These are phyloP conservation scores for Anoplopoma fimbria DNA, from an alignment of 2,113 vertebrate species.

Conservation along the genomic window DNA sequence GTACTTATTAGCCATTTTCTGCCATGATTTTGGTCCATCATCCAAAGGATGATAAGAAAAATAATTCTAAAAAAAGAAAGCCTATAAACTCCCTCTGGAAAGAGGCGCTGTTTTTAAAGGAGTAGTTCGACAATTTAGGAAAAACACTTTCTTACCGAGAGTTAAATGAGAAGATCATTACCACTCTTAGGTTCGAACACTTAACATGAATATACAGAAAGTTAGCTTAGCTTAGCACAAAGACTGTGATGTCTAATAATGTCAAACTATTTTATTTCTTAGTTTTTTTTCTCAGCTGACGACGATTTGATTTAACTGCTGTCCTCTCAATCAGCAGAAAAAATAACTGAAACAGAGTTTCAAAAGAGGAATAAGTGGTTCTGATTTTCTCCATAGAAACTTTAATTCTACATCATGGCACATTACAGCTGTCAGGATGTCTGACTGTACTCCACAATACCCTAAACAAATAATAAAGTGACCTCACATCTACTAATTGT, in stretches of 20 bases:
- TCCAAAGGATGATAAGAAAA: background rate
- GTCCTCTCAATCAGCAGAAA: conserved; percentile 9
- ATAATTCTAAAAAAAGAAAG: background rate
- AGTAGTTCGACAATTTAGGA: background rate
- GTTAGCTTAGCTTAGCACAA: background rate
- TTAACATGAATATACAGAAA: background rate
- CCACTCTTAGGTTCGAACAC: background rate
- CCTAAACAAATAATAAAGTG: conserved; percentile 52
- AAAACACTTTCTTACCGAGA: background rate
- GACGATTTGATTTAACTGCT: background rate
- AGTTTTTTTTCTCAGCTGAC: background rate
- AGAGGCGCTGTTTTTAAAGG: background rate
- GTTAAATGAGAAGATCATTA: background rate
- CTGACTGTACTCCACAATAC: conserved; percentile 49
- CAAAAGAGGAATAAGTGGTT: conserved; percentile 4
- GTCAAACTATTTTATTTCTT: background rate
- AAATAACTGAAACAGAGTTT: background rate
- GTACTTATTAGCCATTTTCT: conserved; percentile 9
- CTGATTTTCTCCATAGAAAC: conserved; percentile 25
- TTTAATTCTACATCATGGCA: conserved; percentile 38
- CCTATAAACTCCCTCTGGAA: background rate
- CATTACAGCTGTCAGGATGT: conserved; percentile 37
- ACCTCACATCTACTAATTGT: conserved; percentile 49
- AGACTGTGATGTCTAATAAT: background rate
- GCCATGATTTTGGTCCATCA: conserved; percentile 28